Evolutionary conservation across 2,888 invertebrate species (phyloP).

Genomic region (Eupithecia vulgata): DNA sequence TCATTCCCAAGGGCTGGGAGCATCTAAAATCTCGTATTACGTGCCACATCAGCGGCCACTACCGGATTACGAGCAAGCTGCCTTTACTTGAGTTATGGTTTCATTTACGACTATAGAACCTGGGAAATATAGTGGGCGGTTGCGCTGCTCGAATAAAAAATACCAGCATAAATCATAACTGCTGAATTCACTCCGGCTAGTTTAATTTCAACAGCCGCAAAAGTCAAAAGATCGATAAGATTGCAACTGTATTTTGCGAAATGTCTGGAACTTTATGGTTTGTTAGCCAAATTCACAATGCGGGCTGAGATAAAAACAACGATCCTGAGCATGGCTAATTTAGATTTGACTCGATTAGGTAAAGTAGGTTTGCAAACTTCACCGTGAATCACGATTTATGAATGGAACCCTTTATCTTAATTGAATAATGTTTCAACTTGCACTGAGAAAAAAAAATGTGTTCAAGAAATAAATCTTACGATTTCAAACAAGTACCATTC

Average conservation of each 20-base stretch:
- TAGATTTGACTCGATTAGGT: conserved; percentile 42
- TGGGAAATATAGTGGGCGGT: conserved; percentile 41
- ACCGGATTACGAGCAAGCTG: conserved; percentile 67
- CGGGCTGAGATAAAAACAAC: conserved; percentile 37
- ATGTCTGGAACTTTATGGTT: conserved; percentile 35
- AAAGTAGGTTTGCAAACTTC: conserved; percentile 36
- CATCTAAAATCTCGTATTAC: conserved; percentile 70
- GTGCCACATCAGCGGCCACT: conserved; percentile 70
- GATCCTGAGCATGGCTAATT: conserved; percentile 42
- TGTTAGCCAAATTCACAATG: conserved; percentile 28
- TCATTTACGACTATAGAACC: conserved; percentile 65
- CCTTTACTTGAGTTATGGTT: conserved; percentile 67
- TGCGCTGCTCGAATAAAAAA: conserved; percentile 40
- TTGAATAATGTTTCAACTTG: conserved; percentile 37
- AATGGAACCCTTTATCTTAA: conserved; percentile 35
- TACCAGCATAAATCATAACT: conserved; percentile 30
- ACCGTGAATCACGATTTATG: conserved; percentile 40
- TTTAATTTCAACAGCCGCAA: conserved; percentile 9
- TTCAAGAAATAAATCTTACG: conserved; percentile 56
- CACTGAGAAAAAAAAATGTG: conserved; percentile 34
- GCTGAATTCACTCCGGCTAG: conserved; percentile 18
- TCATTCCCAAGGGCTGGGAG: conserved; percentile 63
- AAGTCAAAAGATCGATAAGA: conserved; percentile 28
- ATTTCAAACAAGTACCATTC: conserved; percentile 64
- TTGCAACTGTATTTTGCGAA: conserved; percentile 31